phyloP scores from a whole-genome alignment of 1,140 invertebrate genomes.

The Onthophagus taurus region DNA sequence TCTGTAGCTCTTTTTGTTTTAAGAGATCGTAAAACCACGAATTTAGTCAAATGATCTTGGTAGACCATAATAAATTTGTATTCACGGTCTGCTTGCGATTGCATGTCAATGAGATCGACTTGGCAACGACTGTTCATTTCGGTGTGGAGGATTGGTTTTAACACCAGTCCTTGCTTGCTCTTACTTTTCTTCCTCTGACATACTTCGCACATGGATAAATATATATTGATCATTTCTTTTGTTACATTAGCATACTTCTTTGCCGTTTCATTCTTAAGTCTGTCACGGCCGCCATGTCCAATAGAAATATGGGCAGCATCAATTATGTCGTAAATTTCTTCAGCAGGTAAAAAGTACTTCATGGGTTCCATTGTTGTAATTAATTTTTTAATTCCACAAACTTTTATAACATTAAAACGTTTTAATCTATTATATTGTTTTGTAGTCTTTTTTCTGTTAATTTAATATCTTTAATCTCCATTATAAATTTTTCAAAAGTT shows the following conservation, averaged over 20 bases:
- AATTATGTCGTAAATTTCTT: constrained; percentile 8
- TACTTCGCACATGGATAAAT: neutral
- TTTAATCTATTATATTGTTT: too few relatives aligned
- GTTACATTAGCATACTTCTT: constrained; percentile 6
- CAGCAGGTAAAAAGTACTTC: constrained; percentile 3
- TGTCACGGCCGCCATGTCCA: constrained; percentile 5
- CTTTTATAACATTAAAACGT: constrained; percentile 9
- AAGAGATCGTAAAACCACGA: too few relatives aligned
- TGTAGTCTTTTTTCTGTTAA: too few relatives aligned
- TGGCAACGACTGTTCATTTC: constrained; percentile 1
- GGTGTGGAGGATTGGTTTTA: neutral
- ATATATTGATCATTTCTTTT: constrained; percentile 7
- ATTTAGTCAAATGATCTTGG: too few relatives aligned
- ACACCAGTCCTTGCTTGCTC: neutral
- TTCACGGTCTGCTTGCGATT: neutral
- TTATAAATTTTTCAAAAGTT: too few relatives aligned
- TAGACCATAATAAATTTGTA: too few relatives aligned
- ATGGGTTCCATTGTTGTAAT: constrained; percentile 1
- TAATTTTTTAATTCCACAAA: constrained; percentile 12
- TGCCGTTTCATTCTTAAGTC: constrained; percentile 3
- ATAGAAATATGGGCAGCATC: constrained; percentile 1
- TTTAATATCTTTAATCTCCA: too few relatives aligned
- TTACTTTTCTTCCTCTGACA: constrained; percentile 7
- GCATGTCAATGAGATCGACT: too few relatives aligned
- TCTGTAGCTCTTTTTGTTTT: too few relatives aligned